Evolutionary conservation across 2,797 vertebrate genomes (phyloP).

Genomic region (Aselliscus stoliczkanus): DNA sequence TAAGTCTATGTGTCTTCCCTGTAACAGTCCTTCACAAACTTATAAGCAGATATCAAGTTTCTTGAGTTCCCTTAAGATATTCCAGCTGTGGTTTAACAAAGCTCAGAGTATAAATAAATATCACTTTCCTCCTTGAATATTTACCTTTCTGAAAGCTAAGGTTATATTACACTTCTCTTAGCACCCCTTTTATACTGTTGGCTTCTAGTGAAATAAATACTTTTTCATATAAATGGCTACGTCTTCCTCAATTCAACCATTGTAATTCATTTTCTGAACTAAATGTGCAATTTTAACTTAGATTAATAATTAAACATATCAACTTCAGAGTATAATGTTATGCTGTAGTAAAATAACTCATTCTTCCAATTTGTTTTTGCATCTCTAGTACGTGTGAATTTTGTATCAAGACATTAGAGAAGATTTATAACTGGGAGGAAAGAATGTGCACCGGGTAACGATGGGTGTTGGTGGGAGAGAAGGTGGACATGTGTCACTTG

Average conservation of each 20-base stretch:
- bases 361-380: background rate
- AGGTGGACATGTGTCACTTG: background rate
- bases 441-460: background rate
- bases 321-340: constrained; percentile 27
- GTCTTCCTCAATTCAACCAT: background rate
- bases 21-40: background rate
- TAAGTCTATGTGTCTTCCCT: background rate
- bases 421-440: background rate
- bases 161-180: background rate
- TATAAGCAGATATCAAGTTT: background rate
- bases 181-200: background rate
- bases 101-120: background rate
- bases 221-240: background rate
- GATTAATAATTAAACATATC: background rate
- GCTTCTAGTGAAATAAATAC: background rate
- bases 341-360: background rate
- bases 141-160: background rate
- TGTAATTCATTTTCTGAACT: constrained; percentile 34
- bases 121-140: background rate
- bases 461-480: background rate
- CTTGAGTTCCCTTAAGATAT: background rate
- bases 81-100: background rate
- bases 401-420: background rate
- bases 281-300: background rate
- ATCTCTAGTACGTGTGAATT: background rate